Evolutionary conservation across 2,113 vertebrate genomes (phyloP).

Genomic region (Taxidea taxus): DNA sequence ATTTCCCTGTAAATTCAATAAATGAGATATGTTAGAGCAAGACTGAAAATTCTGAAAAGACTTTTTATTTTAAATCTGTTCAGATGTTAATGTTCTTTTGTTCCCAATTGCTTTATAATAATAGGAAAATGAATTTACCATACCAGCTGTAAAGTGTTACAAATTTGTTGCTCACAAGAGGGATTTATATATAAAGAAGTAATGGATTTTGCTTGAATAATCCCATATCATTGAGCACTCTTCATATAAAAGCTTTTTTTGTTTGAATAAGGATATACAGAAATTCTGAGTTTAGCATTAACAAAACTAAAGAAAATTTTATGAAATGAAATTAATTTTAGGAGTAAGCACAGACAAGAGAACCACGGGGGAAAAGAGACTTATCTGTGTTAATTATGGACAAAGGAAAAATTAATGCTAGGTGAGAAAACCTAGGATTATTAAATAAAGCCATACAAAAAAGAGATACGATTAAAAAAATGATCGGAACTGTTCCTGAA

Average conservation of each 20-base stretch:
- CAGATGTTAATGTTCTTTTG: neutral
- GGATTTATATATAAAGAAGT: neutral
- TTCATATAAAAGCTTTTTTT: neutral
- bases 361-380: neutral
- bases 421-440: slow-evolving; percentile 9
- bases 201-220: neutral
- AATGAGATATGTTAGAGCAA: slow-evolving; percentile 30
- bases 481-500: neutral
- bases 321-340: slow-evolving; percentile 37
- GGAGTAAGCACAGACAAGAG: neutral
- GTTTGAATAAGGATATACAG: neutral
- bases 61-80: slow-evolving; percentile 17
- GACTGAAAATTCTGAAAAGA: neutral
- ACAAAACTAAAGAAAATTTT: slow-evolving; percentile 1
- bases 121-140: neutral
- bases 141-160: neutral
- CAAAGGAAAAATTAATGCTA: neutral
- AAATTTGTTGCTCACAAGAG: neutral
- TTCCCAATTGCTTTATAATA: neutral
- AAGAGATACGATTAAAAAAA: neutral
- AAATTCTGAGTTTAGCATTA: neutral
- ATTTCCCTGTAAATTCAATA: slow-evolving; percentile 89
- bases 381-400: neutral
- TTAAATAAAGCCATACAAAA: neutral
- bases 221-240: neutral